These are phyloP conservation scores for Coryphaenoides rupestris DNA, from an alignment of 2,113 vertebrate genomes.

Conservation along the genomic window DNA sequence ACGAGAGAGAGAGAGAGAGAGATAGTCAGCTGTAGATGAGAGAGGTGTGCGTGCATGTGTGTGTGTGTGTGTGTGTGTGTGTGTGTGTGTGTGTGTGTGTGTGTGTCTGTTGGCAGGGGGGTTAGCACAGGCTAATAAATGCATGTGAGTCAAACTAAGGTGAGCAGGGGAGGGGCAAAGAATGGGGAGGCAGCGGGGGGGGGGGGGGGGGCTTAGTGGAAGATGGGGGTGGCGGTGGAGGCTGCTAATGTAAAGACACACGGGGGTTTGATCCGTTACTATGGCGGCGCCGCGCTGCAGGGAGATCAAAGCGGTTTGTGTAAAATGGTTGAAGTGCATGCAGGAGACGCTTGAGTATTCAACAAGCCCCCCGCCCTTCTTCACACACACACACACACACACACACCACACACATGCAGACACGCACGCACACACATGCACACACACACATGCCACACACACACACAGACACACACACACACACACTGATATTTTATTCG, in stretches of 20 bases:
- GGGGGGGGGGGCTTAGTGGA: no score
- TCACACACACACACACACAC: neutral
- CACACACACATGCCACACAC: conserved; percentile 15
- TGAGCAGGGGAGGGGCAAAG: conserved; percentile 31
- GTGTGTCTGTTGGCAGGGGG: no score
- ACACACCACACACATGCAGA: conserved; percentile 1
- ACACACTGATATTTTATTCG: neutral
- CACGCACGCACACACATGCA: neutral
- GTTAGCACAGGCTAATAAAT: conserved; percentile 60
- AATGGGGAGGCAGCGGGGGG: conserved; percentile 10
- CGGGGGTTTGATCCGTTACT: conserved; percentile 50
- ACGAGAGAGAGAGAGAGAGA: conserved; percentile 38
- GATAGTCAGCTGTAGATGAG: conserved; percentile 22
- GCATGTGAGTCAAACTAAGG: conserved; percentile 50
- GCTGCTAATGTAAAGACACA: conserved; percentile 53
- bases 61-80: no score
- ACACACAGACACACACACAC: neutral
- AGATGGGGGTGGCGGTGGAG: conserved; percentile 12
- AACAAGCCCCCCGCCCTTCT: conserved; percentile 46
- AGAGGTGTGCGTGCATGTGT: conserved; percentile 18
- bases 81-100: no score
- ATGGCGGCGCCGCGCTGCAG: conserved; percentile 51
- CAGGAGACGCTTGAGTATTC: conserved; percentile 70
- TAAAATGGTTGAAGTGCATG: conserved; percentile 69
- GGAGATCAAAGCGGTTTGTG: conserved; percentile 64